Conservation (phyloP, 1,140 invertebrate genomes). For the Hypothenemus hampei region DNA sequence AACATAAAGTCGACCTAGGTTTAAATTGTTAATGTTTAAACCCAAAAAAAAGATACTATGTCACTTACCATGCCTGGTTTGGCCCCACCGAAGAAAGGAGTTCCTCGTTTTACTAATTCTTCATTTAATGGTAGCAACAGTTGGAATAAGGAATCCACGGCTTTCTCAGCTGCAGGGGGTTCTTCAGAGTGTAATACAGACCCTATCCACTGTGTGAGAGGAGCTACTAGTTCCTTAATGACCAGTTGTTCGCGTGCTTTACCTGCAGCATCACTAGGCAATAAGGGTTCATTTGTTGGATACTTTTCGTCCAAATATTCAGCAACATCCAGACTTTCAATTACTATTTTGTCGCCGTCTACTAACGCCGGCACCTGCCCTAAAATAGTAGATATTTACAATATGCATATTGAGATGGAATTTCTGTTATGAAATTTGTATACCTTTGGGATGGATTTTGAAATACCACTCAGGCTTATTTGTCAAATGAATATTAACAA, state of each 20-base stretch:
- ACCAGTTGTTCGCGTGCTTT: constrained; percentile 74
- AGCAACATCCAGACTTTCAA: constrained; percentile 75
- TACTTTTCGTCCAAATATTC: constrained; percentile 84
- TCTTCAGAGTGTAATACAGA: constrained; percentile 35
- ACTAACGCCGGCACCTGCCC: constrained; percentile 76
- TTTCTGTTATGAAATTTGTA: too few species aligned
- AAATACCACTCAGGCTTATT: constrained; percentile 79
- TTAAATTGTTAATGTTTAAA: background rate
- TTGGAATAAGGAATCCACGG: constrained; percentile 41
- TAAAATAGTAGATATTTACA: constrained; percentile 9
- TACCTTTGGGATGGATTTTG: constrained; percentile 54
- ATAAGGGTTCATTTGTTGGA: constrained; percentile 61
- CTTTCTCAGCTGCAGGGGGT: constrained; percentile 33
- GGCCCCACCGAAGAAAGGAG: constrained; percentile 62
- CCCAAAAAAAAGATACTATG: background rate
- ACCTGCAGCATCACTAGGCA: constrained; percentile 65
- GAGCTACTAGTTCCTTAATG: constrained; percentile 57
- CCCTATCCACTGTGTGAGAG: constrained; percentile 37
- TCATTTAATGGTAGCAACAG: constrained; percentile 61
- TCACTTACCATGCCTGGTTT: constrained; percentile 67
- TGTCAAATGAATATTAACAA: constrained; percentile 75
- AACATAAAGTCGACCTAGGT: constrained; percentile 73
- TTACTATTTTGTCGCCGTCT: constrained; percentile 60
- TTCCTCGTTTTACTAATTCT: constrained; percentile 58
- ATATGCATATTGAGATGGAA: too few species aligned